A percentile compares a stretch with the other conserved stretches of the same genome.
Evolutionary conservation across 1,140 invertebrate genomes (phyloP).

Genomic region (Drosophila fuyamai): DNA sequence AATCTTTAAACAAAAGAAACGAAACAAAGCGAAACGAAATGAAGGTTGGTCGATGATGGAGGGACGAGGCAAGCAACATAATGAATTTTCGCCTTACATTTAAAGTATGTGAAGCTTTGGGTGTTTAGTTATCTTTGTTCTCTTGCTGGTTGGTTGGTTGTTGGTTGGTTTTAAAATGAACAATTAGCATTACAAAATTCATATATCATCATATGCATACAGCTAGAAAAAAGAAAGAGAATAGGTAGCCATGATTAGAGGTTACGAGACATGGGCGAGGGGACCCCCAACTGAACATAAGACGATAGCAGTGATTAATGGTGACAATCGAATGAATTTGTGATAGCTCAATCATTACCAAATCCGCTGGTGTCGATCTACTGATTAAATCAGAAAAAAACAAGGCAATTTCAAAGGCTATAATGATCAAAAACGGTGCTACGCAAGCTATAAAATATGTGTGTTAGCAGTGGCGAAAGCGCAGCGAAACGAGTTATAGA

Average conservation of each 20-base stretch:
- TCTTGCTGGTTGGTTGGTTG: constrained; percentile 48
- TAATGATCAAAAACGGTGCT: constrained; percentile 26
- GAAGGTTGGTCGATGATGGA: constrained; percentile 1
- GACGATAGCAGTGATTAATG: constrained; percentile 24
- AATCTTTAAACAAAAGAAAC: constrained; percentile 4
- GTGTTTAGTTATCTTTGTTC: constrained; percentile 52
- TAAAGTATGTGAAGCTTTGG: constrained; percentile 48
- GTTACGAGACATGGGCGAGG: constrained; percentile 7
- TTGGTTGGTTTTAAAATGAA: constrained; percentile 71
- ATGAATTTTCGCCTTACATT: constrained; percentile 61
- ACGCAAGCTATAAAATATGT: constrained; percentile 42
- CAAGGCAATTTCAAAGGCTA: constrained; percentile 33
- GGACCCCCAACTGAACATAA: constrained; percentile 15
- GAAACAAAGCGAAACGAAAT: constrained; percentile 18
- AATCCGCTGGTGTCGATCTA: constrained; percentile 19
- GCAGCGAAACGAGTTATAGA: constrained; percentile 53
- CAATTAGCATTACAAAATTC: constrained; percentile 75
- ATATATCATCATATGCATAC: constrained; percentile 77
- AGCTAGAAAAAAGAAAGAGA: constrained; percentile 80
- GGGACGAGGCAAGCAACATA: constrained; percentile 37
- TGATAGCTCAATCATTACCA: constrained; percentile 6
- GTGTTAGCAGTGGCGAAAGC: constrained; percentile 42
- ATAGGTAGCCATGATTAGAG: constrained; percentile 63
- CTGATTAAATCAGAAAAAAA: constrained; percentile 18
- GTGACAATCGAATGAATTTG: constrained; percentile 15